Percentiles rank a stretch among this genome's conserved stretches.
Conservation (phyloP, 2,888 invertebrate species). For the Syritta pipiens region DNA sequence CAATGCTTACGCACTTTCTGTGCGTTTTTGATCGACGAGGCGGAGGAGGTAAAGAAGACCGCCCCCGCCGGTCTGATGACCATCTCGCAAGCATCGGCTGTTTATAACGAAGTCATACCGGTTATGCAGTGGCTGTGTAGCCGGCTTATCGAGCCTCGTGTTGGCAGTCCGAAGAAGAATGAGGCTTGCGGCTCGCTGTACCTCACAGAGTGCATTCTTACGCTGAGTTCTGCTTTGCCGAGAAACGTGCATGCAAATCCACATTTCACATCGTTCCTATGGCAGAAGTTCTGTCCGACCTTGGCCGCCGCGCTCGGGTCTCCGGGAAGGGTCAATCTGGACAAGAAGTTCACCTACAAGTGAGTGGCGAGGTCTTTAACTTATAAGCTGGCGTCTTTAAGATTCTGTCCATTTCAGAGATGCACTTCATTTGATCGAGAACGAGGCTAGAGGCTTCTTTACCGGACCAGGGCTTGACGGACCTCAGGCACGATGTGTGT, state of each 20-base stretch:
- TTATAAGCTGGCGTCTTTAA: not conserved
- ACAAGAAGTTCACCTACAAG: constrained; percentile 88
- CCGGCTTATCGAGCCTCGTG: constrained; percentile 88
- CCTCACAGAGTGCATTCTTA: constrained; percentile 91
- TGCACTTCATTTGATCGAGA: constrained; percentile 79
- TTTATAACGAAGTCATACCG: constrained; percentile 94
- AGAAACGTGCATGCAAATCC: constrained; percentile 90
- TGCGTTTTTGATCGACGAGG: constrained; percentile 85
- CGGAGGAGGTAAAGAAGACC: constrained; percentile 81
- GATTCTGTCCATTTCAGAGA: constrained; percentile 73
- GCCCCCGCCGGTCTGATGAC: constrained; percentile 81
- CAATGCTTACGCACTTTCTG: constrained; percentile 93
- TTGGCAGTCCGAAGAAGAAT: constrained; percentile 78
- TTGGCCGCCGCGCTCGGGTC: constrained; percentile 93
- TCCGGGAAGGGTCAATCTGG: constrained; percentile 85
- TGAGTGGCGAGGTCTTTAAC: constrained; percentile 74
- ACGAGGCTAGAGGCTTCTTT: constrained; percentile 79
- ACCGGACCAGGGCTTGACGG: constrained; percentile 84
- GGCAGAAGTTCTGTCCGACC: constrained; percentile 96
- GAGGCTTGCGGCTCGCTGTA: constrained; percentile 82
- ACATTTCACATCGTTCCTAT: constrained; percentile 92
- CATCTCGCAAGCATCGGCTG: constrained; percentile 85
- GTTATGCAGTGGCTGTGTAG: constrained; percentile 94
- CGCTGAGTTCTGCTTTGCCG: constrained; percentile 90
- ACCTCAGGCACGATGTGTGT: constrained; percentile 93